A percentile compares a stretch with the other conserved stretches of the same genome.
Evolutionary conservation across 2,888 invertebrate species (phyloP).

Genomic region (Phymatocera aterrima): DNA sequence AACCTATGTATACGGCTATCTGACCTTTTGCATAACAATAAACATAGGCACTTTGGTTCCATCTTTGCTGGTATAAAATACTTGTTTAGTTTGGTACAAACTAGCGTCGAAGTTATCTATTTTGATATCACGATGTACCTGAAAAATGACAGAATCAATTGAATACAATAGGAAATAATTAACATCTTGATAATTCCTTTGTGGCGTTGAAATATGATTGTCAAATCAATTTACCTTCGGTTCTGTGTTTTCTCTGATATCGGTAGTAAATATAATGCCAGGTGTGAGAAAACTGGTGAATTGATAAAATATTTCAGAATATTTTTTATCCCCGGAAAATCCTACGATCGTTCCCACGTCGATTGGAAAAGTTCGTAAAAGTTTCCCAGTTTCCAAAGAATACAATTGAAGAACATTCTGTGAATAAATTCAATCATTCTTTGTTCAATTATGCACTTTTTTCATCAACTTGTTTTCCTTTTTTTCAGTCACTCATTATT

Average conservation of each 20-base stretch:
- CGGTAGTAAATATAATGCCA: conserved; percentile 89
- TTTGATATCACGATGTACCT: conserved; percentile 91
- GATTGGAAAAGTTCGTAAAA: conserved; percentile 85
- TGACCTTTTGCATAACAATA: conserved; percentile 88
- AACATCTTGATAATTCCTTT: background rate
- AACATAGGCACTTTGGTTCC: conserved; percentile 98
- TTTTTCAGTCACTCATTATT: background rate
- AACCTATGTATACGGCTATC: conserved; percentile 45
- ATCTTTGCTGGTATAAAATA: conserved; percentile 95
- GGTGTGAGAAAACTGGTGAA: conserved; percentile 97
- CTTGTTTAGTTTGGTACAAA: conserved; percentile 89
- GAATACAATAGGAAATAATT: background rate
- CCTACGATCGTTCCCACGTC: conserved; percentile 92
- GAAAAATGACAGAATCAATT: conserved; percentile 49
- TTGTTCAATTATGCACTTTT: background rate
- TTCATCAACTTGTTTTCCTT: background rate
- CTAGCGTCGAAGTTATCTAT: conserved; percentile 88
- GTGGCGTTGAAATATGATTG: background rate
- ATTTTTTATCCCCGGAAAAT: conserved; percentile 90
- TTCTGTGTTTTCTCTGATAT: conserved; percentile 82
- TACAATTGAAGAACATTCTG: conserved; percentile 91
- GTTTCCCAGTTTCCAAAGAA: conserved; percentile 83
- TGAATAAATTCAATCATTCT: conserved; percentile 53
- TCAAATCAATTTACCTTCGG: conserved; percentile 79
- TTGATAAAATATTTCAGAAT: conserved; percentile 93